Conservation (phyloP, 2,888 invertebrate species). For the Nowickia ferox region DNA sequence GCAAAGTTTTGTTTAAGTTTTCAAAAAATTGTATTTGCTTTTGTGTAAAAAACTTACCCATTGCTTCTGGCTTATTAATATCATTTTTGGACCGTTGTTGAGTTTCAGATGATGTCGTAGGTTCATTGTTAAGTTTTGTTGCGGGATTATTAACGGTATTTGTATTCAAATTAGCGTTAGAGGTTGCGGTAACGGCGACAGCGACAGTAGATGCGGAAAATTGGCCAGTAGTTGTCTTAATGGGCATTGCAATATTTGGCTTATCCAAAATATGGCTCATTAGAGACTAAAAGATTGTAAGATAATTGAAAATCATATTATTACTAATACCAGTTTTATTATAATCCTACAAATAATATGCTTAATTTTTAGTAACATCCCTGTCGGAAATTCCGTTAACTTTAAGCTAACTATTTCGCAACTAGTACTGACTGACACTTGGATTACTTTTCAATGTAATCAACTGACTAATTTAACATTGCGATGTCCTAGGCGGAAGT, state of each 20-base stretch:
- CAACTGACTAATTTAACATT: no score
- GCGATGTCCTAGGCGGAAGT: no score
- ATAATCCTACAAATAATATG: not conserved
- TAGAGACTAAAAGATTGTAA: constrained; percentile 77
- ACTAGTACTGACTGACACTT: no score
- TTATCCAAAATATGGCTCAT: constrained; percentile 83
- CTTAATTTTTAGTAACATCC: no score
- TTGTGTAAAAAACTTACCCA: constrained; percentile 30
- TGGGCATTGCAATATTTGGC: constrained; percentile 82
- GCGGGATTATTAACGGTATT: constrained; percentile 52
- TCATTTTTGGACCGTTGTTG: constrained; percentile 26
- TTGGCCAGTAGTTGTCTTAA: constrained; percentile 78
- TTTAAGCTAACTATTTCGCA: no score
- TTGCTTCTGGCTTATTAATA: constrained; percentile 35
- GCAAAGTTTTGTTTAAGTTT: not conserved
- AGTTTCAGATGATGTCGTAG: constrained; percentile 47
- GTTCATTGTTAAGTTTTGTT: constrained; percentile 37
- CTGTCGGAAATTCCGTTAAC: no score
- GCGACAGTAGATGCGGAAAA: constrained; percentile 74
- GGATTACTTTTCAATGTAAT: no score
- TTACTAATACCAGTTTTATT: not conserved
- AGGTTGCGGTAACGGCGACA: constrained; percentile 55
- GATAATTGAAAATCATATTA: constrained; percentile 3
- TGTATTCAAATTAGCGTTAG: constrained; percentile 54
- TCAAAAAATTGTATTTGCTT: not conserved